Percentiles rank a stretch among this genome's conserved stretches.
phyloP scores from a whole-genome alignment of 2,888 invertebrate species.

The Plemyria rubiginata region DNA sequence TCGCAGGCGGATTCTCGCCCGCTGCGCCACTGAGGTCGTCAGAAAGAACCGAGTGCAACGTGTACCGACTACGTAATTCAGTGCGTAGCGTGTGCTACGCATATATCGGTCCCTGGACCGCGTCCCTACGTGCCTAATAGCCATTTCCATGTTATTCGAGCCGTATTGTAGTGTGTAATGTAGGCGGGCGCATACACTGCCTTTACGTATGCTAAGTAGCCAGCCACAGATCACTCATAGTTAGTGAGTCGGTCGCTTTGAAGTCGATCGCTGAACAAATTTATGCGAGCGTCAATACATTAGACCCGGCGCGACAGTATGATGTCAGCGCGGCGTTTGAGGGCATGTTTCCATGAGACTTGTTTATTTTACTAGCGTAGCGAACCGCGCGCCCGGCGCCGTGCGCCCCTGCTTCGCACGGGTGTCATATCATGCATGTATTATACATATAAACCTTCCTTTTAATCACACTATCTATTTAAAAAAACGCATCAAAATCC shows the following conservation, averaged over 20 bases:
- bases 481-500: no score
- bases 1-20: no score
- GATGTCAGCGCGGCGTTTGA: conserved; percentile 67
- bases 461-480: no score
- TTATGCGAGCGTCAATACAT: conserved; percentile 72
- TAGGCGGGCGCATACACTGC: conserved; percentile 34
- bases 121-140: conserved; percentile 7
- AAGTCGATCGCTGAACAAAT: conserved; percentile 63
- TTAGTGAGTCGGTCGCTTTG: conserved; percentile 48
- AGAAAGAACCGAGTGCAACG: not conserved
- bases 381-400: no score
- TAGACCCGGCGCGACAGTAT: conserved; percentile 59
- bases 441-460: no score
- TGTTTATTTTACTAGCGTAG: no score
- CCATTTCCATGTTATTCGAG: conserved; percentile 13
- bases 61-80: conserved; percentile 5
- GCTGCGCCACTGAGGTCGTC: no score
- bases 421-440: no score
- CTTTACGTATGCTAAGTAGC: conserved; percentile 62
- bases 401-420: no score
- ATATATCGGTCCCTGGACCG: not conserved
- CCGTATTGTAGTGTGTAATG: conserved; percentile 24
- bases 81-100: not conserved
- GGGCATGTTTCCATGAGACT: conserved; percentile 45
- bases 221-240: conserved; percentile 24